A percentile compares a stretch with the other conserved stretches of the same genome.
Evolutionary conservation across 2,113 vertebrate species (phyloP).

Genomic region (Gallinago paraguaiae): DNA sequence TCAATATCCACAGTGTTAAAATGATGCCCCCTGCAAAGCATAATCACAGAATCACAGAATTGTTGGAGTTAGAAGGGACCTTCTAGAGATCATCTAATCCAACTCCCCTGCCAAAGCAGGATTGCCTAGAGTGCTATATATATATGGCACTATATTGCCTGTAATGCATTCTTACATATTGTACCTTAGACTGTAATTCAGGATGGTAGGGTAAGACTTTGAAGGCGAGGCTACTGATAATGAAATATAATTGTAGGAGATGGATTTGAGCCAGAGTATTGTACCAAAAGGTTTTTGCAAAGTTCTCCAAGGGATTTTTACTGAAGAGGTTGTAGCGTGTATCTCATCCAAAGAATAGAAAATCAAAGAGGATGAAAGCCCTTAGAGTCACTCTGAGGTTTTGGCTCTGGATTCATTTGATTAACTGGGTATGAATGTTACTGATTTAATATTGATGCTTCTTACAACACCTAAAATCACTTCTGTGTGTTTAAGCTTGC

Average conservation of each 20-base stretch:
- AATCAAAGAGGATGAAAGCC: slow-evolving; percentile 18
- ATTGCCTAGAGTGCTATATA: no score
- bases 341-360: slow-evolving; percentile 7
- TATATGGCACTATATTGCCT: no score
- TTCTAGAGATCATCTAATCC: no score
- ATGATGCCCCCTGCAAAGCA: not conserved
- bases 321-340: not conserved
- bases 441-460: slow-evolving; percentile 10
- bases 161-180: not conserved
- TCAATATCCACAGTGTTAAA: not conserved
- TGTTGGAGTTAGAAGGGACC: no score
- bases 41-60: no score
- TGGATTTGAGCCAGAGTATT: slow-evolving; percentile 36
- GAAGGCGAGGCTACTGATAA: not conserved
- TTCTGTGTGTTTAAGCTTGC: not conserved
- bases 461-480: not conserved
- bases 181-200: not conserved
- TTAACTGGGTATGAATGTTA: not conserved
- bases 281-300: not conserved
- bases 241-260: not conserved
- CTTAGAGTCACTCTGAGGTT: slow-evolving; percentile 36
- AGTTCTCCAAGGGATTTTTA: slow-evolving; percentile 49
- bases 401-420: slow-evolving; percentile 32
- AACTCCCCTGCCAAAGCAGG: no score
- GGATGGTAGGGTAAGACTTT: not conserved